Percentiles rank a stretch among this genome's conserved stretches.
These are phyloP conservation scores for Drosophila kikkawai DNA, from an alignment of 1,140 invertebrate species.

Conservation along the genomic window DNA sequence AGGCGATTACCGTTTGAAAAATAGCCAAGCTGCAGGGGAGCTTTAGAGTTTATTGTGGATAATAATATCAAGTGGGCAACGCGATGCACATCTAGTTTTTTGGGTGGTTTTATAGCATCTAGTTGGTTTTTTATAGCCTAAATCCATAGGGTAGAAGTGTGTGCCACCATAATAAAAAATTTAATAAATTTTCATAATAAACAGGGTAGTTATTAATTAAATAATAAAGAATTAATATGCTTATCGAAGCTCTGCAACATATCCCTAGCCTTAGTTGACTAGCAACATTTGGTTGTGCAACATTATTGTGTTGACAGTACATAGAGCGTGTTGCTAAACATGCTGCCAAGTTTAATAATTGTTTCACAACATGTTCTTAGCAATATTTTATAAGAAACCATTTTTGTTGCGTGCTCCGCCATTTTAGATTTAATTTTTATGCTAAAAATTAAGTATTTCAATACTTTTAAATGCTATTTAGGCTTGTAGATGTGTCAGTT, in stretches of 20 bases:
- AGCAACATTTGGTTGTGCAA: neutral
- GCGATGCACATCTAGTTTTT: neutral
- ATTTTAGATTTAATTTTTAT: too few relatives aligned
- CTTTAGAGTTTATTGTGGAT: neutral
- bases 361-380: too few relatives aligned
- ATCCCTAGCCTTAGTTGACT: neutral
- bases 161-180: neutral
- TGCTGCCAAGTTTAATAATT: too few relatives aligned
- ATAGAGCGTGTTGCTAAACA: too few relatives aligned
- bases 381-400: too few relatives aligned
- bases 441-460: too few relatives aligned
- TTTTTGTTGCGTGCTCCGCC: too few relatives aligned
- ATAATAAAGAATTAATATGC: neutral
- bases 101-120: neutral
- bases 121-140: neutral
- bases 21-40: slow-evolving; percentile 7
- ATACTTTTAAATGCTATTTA: too few relatives aligned
- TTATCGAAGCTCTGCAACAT: neutral
- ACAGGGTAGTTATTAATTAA: neutral
- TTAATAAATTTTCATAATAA: neutral
- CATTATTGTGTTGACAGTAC: too few relatives aligned
- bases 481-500: too few relatives aligned
- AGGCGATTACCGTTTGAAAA: slow-evolving; percentile 32
- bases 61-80: slow-evolving; percentile 2
- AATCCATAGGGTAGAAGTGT: neutral